Evolutionary conservation across 2,797 vertebrate genomes (phyloP), one percentile per base, ranked within the genome.

Genomic region (Stomatorhinus walkeri): DNA sequence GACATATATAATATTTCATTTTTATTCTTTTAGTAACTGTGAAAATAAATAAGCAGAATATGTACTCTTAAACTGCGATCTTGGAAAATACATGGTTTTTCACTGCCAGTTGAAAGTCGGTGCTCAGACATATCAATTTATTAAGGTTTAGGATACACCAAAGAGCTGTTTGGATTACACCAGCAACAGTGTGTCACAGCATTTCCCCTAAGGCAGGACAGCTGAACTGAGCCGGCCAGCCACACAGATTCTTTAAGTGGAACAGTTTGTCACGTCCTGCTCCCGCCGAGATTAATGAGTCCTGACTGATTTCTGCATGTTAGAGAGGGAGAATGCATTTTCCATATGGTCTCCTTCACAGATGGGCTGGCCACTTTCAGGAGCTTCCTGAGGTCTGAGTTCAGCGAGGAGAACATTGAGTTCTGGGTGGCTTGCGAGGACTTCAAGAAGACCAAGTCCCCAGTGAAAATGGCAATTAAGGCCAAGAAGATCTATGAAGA

Each of bases 401-500:
- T 97, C 93, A 98, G 96, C 6, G 95, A 97, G 0, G 97, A 98
- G 93, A 98, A 98, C 51, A 96, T 96, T 4, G 96, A 98, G 90
- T 98, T 98, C 93, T 98, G 97, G 96, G 93, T 96, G 93, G 97
- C 95, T 28, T 98, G 96, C 0, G 95, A 98, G 94, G 96, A 95
- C 85, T 98, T 96, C 91, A 98, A 97, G 94, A 98, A 96, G 94
- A 96, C 94, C 88, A 96, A 93, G 79, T 97, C 95, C 2, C 95
- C 93, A 0, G 94, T 94, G 92, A 95, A 95, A 91, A 96, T 97
- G 93, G 95, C 93, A 46, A 95, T 95, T 0, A 93, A 91, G 88
- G 96, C 97, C 54, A 97, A 95, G 91, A 97, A 97, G 91, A 96
- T 98, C 91, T 98, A 97, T 1, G 95, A 94, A 89, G 95, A 95